These are phyloP conservation scores for Xiphorhynchus elegans DNA, from an alignment of 2,113 vertebrate genomes.

Conservation along the genomic window DNA sequence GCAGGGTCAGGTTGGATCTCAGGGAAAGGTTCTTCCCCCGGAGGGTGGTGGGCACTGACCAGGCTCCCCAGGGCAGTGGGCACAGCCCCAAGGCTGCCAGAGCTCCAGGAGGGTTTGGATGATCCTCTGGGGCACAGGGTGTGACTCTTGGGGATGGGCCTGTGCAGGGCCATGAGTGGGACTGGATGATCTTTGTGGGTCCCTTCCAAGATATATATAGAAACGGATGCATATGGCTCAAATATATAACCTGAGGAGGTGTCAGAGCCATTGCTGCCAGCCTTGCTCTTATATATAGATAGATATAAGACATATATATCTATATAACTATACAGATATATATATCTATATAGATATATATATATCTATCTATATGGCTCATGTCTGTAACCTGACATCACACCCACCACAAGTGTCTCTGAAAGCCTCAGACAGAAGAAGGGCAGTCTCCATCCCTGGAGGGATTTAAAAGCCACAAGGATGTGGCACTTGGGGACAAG, in stretches of 20 bases:
- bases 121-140: neutral
- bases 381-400: fast-evolving
- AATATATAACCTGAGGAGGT: no score
- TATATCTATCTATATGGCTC: neutral
- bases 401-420: fast-evolving
- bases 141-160: neutral
- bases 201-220: no score
- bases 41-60: neutral
- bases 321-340: no score
- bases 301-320: no score
- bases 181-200: neutral
- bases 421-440: neutral
- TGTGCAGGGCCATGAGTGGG: neutral
- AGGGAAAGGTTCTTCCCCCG: neutral
- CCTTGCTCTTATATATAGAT: no score
- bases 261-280: no score
- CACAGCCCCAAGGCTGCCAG: neutral
- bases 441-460: neutral
- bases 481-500: neutral
- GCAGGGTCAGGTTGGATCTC: neutral
- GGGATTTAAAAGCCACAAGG: neutral
- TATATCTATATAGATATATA: neutral
- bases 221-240: no score
- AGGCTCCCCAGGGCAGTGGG: neutral
- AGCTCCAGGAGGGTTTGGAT: neutral